These are phyloP conservation scores for Rhamnusium bicolor DNA, from an alignment of 2,888 invertebrate genomes.

Conservation along the genomic window DNA sequence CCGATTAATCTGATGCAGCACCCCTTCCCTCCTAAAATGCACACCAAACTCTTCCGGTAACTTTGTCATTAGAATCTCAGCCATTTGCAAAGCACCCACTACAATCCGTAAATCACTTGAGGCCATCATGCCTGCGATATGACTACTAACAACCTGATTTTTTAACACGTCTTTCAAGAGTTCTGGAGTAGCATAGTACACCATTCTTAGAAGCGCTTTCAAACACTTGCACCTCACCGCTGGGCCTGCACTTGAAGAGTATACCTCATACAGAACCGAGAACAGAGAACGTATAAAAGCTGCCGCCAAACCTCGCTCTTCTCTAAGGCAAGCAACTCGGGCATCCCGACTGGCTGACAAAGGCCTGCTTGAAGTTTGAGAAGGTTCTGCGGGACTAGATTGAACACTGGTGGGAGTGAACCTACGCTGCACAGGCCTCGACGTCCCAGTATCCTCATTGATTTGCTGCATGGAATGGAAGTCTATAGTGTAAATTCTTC, in stretches of 20 bases:
- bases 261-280: constrained; percentile 97
- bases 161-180: constrained; percentile 84
- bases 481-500: constrained; percentile 96
- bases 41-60: constrained; percentile 95
- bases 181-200: constrained; percentile 93
- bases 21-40: constrained; percentile 97
- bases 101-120: constrained; percentile 97
- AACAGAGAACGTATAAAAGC: constrained; percentile 84
- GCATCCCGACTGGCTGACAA: constrained; percentile 74
- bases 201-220: constrained; percentile 95
- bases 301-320: constrained; percentile 81
- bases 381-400: constrained; percentile 57
- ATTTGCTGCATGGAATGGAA: constrained; percentile 98
- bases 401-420: constrained; percentile 77
- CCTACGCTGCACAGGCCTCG: constrained; percentile 85
- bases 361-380: constrained; percentile 60
- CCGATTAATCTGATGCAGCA: constrained; percentile 89
- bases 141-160: constrained; percentile 90
- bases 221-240: constrained; percentile 98
- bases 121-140: constrained; percentile 98
- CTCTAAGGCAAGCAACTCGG: constrained; percentile 79
- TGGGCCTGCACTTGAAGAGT: constrained; percentile 98
- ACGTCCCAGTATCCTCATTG: constrained; percentile 93
- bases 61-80: constrained; percentile 96
- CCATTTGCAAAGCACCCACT: constrained; percentile 97